Evolutionary conservation across 2,113 vertebrate genomes (phyloP), one percentile per base, ranked within the genome.

Genomic region (Arothron firmamentum): DNA sequence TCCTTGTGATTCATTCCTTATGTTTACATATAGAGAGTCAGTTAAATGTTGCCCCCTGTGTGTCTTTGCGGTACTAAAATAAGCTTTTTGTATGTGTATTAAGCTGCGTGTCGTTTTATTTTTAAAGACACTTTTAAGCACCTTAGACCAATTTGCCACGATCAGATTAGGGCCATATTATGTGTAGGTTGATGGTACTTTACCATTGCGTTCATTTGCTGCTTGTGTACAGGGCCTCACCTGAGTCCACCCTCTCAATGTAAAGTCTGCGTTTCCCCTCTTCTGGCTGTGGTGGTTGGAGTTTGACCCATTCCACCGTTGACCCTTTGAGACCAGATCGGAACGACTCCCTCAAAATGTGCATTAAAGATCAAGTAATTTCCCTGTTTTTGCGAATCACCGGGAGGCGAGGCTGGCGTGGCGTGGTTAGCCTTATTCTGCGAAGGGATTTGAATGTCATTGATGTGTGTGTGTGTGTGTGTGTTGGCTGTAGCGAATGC

Each of bases 11-110:
- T 81, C 21, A 60, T 74, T 77, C 72, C 75, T 73, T 65, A 75
- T 80, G 83, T 89, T 89, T 89, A 85, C 80, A 84, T 82, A 58
- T 46, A 55, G 67, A 70, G 59, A 84, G 75, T 77, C 65, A 62
- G 72, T 51, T 65, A 60, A 85, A 80, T 77, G 70, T 78, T 74
- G 52, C 56, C 68, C 72, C 73, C 57, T 56, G 46, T 65, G 51
- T 78, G 80, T 74, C 55, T 67, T 60, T 61, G 71, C 70, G 78
- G 76, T 83, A 78, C 70, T 72, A 5, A 14, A 65, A 78, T 73
- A 79, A 75, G 70, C 48, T 84, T 85, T 47, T 84, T 78, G 51
- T 83, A 79, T 72, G 55, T 61, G 67, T 79, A 47, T 76, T 76
- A 78, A 72, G 67, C 65, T 84, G 56, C 77, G 62, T 47, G 23